Conservation (phyloP, 2,888 invertebrate species). For the Philereme transversata region DNA sequence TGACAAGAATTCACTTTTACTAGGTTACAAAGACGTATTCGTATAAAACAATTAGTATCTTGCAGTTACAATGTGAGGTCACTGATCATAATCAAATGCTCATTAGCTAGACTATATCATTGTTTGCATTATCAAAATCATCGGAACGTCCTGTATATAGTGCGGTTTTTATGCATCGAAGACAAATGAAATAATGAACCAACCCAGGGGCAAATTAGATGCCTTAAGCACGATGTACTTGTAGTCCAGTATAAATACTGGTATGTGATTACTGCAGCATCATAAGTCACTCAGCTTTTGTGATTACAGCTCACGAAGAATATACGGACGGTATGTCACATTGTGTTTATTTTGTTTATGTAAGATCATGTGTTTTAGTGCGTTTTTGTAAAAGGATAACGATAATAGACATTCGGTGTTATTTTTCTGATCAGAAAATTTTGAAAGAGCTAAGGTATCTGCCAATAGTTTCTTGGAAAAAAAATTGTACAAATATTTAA, state of each 20-base stretch:
- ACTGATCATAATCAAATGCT: slow-evolving; percentile 13
- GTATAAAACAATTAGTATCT: too few species aligned
- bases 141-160: slow-evolving; percentile 40
- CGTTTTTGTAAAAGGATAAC: not conserved
- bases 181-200: slow-evolving; percentile 62
- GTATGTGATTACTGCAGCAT: slow-evolving; percentile 51
- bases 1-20: not conserved
- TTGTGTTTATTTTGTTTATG: slow-evolving; percentile 10
- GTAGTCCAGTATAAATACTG: slow-evolving; percentile 64
- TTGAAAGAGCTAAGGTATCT: too few species aligned
- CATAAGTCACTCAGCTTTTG: slow-evolving; percentile 61
- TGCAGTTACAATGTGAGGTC: slow-evolving; percentile 5
- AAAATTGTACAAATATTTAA: too few species aligned
- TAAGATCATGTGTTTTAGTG: not conserved
- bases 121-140: slow-evolving; percentile 21
- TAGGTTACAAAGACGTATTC: not conserved
- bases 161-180: slow-evolving; percentile 58
- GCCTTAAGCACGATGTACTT: slow-evolving; percentile 51
- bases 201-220: slow-evolving; percentile 69
- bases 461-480: too few species aligned
- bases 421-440: too few species aligned
- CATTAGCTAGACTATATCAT: slow-evolving; percentile 11
- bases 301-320: slow-evolving; percentile 47
- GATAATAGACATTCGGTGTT: not conserved
- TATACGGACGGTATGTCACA: slow-evolving; percentile 59